Base-by-base conservation (phyloP, 2,888 invertebrate species). In the Hedya salicella region DNA sequence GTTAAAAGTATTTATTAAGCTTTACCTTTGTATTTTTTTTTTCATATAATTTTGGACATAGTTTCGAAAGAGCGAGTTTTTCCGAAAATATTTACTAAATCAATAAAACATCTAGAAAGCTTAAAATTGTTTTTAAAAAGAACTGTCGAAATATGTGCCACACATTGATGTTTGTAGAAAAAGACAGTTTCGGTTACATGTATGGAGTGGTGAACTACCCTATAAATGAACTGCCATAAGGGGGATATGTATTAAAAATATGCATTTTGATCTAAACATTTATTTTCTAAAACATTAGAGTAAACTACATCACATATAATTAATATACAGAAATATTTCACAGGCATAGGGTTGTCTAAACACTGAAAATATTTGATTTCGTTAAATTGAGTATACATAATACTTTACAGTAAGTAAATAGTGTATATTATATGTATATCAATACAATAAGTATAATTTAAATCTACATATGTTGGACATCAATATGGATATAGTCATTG, bases 281-380 rank as follows among this genome's bases (percentile, higher is more conserved):
- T 53, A 53, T 53, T 53, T 39, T 39, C 39, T 21, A n/a, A 14
- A 53, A 21, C 13, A 11, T 36, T 40, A 3, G 17, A 21, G 39
- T 39, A 40, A 4, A 14, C 6, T 39, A 53, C 53, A 39, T 39
- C 53, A 53, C 53, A 53, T 50, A n/a, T 19, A 39, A 39, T 53
- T 32, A 19, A 53, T 53, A 9, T 39, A 39, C 53, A 39, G 53
- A 21, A 53, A 40, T 21, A 2, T 19, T 36, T n/a, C n/a, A n/a
- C 36, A 49, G 30, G 8, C 3, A 4, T 14, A 32, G 14, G 25
- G 32, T 32, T 50, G 11, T n/a, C n/a, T 50, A 32, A 25, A 50
- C 32, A 32, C 3, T 50, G 16, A 32, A 16, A 16, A 32, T 16
- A 17, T 36, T 19, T 19, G 13, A 36, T 32, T 16, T 17, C 11